Percentiles rank a stretch among this genome's conserved stretches.
These are phyloP conservation scores for Drosophila acutilabella DNA, from an alignment of 2,888 invertebrate species.

Conservation along the genomic window DNA sequence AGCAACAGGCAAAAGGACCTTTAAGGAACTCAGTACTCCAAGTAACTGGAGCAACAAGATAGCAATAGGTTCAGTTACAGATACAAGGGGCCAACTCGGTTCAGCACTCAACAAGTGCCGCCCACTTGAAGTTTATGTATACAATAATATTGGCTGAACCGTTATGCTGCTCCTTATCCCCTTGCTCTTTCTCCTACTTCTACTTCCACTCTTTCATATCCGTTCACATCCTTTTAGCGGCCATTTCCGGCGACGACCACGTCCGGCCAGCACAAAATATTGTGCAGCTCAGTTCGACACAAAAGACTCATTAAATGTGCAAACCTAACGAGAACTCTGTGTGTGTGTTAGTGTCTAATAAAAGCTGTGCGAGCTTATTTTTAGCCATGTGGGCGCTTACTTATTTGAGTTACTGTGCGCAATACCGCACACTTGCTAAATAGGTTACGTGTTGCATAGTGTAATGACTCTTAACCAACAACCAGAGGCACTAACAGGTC, in stretches of 20 bases:
- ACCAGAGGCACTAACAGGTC: slow-evolving; percentile 10
- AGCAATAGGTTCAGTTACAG: slow-evolving; percentile 27
- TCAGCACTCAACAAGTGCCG: slow-evolving; percentile 66
- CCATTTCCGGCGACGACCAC: slow-evolving; percentile 74
- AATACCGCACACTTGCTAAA: slow-evolving; percentile 43
- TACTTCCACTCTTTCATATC: neutral
- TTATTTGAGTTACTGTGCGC: slow-evolving; percentile 56
- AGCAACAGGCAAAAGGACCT: slow-evolving; percentile 64
- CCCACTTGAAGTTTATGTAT: slow-evolving; percentile 67
- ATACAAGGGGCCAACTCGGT: slow-evolving; percentile 7
- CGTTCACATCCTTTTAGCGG: slow-evolving; percentile 68
- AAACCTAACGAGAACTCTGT: slow-evolving; percentile 46
- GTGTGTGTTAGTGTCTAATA: slow-evolving; percentile 46
- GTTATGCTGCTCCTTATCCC: slow-evolving; percentile 3
- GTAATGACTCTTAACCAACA: slow-evolving; percentile 44
- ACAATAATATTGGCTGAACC: slow-evolving; percentile 61
- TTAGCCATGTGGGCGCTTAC: slow-evolving; percentile 57
- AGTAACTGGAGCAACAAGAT: slow-evolving; percentile 40
- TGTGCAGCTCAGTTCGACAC: slow-evolving; percentile 33
- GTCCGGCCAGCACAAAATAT: slow-evolving; percentile 67
- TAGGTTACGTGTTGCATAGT: slow-evolving; percentile 68
- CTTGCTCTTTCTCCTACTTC: neutral
- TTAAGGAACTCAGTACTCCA: slow-evolving; percentile 12
- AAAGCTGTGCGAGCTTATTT: slow-evolving; percentile 60
- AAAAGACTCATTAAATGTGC: slow-evolving; percentile 73